Conservation (phyloP, 2,888 invertebrate species). For the Actias luna region DNA sequence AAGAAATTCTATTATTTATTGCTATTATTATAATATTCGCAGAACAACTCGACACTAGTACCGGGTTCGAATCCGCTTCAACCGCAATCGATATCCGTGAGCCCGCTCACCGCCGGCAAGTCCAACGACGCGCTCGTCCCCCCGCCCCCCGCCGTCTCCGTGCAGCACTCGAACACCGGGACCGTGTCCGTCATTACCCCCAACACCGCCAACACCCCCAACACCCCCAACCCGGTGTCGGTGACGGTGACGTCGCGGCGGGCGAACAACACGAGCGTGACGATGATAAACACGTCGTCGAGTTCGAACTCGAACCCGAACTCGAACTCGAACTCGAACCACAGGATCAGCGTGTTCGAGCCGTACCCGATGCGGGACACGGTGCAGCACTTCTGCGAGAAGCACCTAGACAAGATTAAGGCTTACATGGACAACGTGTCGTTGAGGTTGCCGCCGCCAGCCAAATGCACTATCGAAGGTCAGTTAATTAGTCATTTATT, state of each 20-base stretch:
- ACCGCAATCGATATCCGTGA: constrained; percentile 66
- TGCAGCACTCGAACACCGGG: constrained; percentile 67
- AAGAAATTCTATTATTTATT: too few relatives aligned
- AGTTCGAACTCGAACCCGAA: constrained; percentile 37
- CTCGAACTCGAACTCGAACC: constrained; percentile 48
- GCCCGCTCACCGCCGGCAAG: constrained; percentile 61
- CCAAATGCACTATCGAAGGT: constrained; percentile 97
- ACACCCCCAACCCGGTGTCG: constrained; percentile 42
- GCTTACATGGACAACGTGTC: constrained; percentile 94
- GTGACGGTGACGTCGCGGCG: constrained; percentile 84
- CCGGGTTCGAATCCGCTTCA: constrained; percentile 52
- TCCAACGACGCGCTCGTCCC: constrained; percentile 63
- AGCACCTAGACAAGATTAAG: constrained; percentile 95
- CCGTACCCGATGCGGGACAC: constrained; percentile 95
- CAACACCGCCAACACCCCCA: constrained; percentile 29
- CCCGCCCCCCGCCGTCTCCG: constrained; percentile 57
- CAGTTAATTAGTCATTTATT: too few relatives aligned
- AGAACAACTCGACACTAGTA: constrained; percentile 60
- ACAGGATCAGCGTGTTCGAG: constrained; percentile 91
- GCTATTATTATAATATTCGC: too few relatives aligned
- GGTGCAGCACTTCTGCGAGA: constrained; percentile 97
- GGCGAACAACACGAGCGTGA: constrained; percentile 89
- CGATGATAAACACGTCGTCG: constrained; percentile 81
- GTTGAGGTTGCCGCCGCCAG: constrained; percentile 92
- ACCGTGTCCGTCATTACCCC: constrained; percentile 53